Evolutionary conservation across 2,797 vertebrate genomes (phyloP).

Genomic region (Rousettus madagascariensis): DNA sequence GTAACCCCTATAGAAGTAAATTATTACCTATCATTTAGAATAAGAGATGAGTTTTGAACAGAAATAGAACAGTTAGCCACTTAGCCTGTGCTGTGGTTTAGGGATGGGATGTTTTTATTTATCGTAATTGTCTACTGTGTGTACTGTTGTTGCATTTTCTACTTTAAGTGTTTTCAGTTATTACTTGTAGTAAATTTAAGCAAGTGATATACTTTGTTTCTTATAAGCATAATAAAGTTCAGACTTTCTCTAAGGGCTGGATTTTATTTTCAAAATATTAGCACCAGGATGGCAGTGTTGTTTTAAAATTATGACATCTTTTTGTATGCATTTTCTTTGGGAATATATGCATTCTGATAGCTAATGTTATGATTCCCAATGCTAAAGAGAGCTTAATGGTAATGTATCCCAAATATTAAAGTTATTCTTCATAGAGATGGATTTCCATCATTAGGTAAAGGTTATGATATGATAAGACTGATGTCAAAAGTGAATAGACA

Average conservation of each 20-base stretch:
- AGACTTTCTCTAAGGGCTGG: neutral
- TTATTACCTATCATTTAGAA: conserved; percentile 44
- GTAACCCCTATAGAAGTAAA: conserved; percentile 48
- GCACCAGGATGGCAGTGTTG: conserved; percentile 22
- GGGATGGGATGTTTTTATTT: conserved; percentile 16
- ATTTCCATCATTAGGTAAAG: conserved; percentile 49
- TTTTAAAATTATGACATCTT: conserved; percentile 38
- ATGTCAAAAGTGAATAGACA: conserved; percentile 24
- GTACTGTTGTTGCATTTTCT: conserved; percentile 30
- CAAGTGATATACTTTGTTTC: conserved; percentile 45
- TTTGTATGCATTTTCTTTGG: conserved; percentile 58
- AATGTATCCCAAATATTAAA: conserved; percentile 45
- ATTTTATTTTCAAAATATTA: conserved; percentile 59
- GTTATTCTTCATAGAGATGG: conserved; percentile 49
- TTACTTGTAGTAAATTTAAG: conserved; percentile 17
- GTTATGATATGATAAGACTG: conserved; percentile 40
- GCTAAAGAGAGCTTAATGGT: conserved; percentile 36
- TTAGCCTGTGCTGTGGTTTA: conserved; percentile 18
- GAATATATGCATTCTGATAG: conserved; percentile 38
- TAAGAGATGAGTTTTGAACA: conserved; percentile 8
- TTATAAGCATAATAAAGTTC: conserved; percentile 1
- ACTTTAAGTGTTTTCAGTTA: conserved; percentile 19
- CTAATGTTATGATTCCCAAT: conserved; percentile 8
- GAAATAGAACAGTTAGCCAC: neutral
- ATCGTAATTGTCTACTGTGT: neutral